Conservation (phyloP, 1,140 invertebrate species). For the Pachypsylla venusta region DNA sequence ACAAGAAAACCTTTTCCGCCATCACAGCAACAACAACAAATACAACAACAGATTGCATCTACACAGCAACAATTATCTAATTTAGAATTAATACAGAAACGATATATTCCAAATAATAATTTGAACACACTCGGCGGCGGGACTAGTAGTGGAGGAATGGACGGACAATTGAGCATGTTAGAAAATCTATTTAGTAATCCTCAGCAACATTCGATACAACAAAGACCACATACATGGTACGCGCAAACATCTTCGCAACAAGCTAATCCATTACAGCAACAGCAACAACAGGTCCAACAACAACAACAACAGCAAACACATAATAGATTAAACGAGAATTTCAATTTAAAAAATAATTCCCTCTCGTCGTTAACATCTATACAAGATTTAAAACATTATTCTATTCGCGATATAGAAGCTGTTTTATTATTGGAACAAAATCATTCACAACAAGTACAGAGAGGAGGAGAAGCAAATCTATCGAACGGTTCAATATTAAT, state of each 20-base stretch:
- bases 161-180: background rate
- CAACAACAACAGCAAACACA: background rate
- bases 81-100: background rate
- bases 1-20: background rate
- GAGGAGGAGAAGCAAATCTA: background rate
- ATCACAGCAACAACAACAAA: background rate
- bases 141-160: background rate
- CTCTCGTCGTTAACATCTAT: background rate
- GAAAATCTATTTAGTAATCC: background rate
- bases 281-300: background rate
- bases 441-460: background rate
- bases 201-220: background rate
- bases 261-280: background rate
- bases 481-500: no score
- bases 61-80: background rate
- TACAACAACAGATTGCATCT: background rate
- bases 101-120: background rate
- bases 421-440: background rate
- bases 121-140: background rate
- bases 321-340: background rate
- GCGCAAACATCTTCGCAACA: background rate
- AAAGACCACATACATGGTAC: background rate
- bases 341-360: background rate
- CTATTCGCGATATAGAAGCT: background rate
- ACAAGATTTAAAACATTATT: background rate